These are phyloP conservation scores for Aplochiton taeniatus DNA, from an alignment of 2,797 vertebrate species.

Conservation along the genomic window DNA sequence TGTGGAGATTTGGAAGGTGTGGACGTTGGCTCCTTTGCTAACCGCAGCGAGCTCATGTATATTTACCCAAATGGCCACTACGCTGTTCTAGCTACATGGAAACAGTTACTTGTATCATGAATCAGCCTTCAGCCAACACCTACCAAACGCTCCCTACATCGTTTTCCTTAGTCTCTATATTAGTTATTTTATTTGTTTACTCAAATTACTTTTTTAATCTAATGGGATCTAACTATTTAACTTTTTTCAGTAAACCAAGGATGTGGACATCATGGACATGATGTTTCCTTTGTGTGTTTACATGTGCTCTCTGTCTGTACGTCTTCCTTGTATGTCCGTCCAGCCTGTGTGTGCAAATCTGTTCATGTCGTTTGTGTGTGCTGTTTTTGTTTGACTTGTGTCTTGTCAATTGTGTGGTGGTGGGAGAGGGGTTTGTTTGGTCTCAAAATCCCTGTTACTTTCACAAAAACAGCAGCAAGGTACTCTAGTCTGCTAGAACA, in stretches of 20 bases:
- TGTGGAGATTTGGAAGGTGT: too few relatives aligned
- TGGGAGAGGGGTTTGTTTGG: neutral
- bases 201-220: too few relatives aligned
- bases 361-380: neutral
- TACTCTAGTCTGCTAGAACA: neutral
- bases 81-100: too few relatives aligned
- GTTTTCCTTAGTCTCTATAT: too few relatives aligned
- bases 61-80: too few relatives aligned
- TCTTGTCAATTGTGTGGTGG: neutral
- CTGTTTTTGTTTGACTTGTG: neutral
- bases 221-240: too few relatives aligned
- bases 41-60: too few relatives aligned
- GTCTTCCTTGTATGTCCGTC: neutral
- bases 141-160: too few relatives aligned
- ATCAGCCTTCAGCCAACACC: too few relatives aligned
- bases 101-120: too few relatives aligned
- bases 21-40: too few relatives aligned
- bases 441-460: neutral
- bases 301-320: slow-evolving; percentile 11
- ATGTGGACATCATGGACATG: neutral
- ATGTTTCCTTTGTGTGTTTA: slow-evolving; percentile 1
- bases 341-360: slow-evolving; percentile 11
- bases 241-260: neutral
- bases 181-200: too few relatives aligned
- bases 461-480: neutral